phyloP scores from a whole-genome alignment of 2,888 invertebrate species.

The Scaptodrosophila latifasciaeformis region DNA sequence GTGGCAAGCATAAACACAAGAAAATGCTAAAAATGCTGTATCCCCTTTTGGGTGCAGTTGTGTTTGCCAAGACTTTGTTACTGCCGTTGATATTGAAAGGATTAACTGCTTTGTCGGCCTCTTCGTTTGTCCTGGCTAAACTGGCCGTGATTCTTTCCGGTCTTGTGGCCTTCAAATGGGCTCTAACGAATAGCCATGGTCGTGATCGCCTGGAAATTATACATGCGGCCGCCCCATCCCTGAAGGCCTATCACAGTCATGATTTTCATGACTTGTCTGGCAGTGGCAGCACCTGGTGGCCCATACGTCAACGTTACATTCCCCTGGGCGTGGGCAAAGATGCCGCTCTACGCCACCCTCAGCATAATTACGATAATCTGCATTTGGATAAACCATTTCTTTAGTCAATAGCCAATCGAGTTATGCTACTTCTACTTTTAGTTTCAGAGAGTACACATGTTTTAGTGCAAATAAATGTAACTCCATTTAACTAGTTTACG shows the following conservation, averaged over 20 bases:
- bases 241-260: constrained; percentile 33
- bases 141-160: constrained; percentile 69
- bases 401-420: constrained; percentile 25
- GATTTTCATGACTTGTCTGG: constrained; percentile 37
- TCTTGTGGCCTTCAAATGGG: constrained; percentile 67
- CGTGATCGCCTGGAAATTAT: constrained; percentile 60
- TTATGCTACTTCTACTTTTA: background rate
- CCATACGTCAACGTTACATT: constrained; percentile 50
- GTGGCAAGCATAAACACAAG: constrained; percentile 71
- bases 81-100: constrained; percentile 82
- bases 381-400: constrained; percentile 57
- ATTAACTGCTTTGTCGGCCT: constrained; percentile 81
- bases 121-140: constrained; percentile 73
- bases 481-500: constrained; percentile 24
- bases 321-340: constrained; percentile 48
- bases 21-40: constrained; percentile 78
- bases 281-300: constrained; percentile 56
- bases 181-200: constrained; percentile 49
- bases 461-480: constrained; percentile 12
- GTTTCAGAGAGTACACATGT: background rate
- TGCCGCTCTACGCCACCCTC: constrained; percentile 24
- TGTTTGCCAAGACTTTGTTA: constrained; percentile 81
- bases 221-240: constrained; percentile 48
- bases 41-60: constrained; percentile 79
- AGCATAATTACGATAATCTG: constrained; percentile 39